These are phyloP conservation scores for Zaprionus tsacasi DNA, from an alignment of 1,140 invertebrate species.

Conservation along the genomic window DNA sequence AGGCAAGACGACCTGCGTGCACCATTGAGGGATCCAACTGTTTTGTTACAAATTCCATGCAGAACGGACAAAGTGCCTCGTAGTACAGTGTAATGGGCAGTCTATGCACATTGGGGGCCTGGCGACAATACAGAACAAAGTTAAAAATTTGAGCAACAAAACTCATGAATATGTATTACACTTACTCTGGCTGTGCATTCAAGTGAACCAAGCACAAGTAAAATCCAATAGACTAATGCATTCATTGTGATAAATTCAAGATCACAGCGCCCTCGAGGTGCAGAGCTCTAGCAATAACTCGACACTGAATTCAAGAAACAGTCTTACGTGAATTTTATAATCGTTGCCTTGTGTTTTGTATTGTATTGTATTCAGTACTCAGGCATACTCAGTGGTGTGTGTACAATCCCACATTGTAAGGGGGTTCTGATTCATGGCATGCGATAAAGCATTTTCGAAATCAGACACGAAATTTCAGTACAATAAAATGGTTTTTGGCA, in stretches of 20 bases:
- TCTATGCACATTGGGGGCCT: neutral
- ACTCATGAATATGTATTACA: neutral
- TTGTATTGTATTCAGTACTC: slow-evolving; percentile 4
- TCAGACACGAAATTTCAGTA: neutral
- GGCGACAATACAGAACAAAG: slow-evolving; percentile 32
- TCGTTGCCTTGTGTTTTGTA: neutral
- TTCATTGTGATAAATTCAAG: slow-evolving; percentile 15
- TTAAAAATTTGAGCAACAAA: neutral
- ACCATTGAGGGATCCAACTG: slow-evolving; percentile 65
- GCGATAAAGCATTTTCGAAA: neutral
- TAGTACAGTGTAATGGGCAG: slow-evolving; percentile 73
- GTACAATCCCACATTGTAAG: neutral
- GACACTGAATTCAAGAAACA: slow-evolving; percentile 25
- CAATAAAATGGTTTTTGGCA: neutral
- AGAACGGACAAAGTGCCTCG: slow-evolving; percentile 76
- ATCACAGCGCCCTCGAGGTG: neutral
- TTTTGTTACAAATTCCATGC: slow-evolving; percentile 63
- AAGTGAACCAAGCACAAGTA: slow-evolving; percentile 1
- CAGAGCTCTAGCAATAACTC: slow-evolving; percentile 3
- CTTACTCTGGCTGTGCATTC: slow-evolving; percentile 9
- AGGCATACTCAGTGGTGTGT: slow-evolving; percentile 5
- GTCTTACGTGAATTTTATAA: slow-evolving; percentile 22
- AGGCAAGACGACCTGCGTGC: slow-evolving; percentile 41
- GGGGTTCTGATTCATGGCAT: neutral
- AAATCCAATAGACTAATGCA: neutral